Conservation (phyloP, 2,888 invertebrate species). For the Torymus tubicola region DNA sequence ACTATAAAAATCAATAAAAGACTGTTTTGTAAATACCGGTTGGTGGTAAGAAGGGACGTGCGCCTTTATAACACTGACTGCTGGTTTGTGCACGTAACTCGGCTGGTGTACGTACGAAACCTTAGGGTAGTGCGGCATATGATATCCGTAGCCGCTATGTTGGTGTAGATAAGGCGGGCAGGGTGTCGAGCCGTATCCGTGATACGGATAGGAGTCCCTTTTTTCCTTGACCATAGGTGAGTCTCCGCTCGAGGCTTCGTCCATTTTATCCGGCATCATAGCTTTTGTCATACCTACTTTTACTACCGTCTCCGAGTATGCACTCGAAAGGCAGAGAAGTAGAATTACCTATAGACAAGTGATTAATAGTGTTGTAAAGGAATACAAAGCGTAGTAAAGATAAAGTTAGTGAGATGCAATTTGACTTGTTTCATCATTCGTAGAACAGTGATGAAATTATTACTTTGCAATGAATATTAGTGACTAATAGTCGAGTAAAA, state of each 20-base stretch:
- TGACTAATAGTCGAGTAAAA: no score
- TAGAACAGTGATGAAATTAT: no score
- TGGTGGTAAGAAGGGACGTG: conserved; percentile 10
- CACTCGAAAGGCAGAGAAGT: conserved; percentile 69
- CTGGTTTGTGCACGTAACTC: conserved; percentile 54
- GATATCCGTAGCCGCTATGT: conserved; percentile 48
- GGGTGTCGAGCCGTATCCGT: conserved; percentile 60
- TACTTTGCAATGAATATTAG: no score
- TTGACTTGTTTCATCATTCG: no score
- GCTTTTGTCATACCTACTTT: conserved; percentile 61
- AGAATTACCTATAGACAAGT: conserved; percentile 64
- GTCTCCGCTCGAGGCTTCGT: conserved; percentile 54
- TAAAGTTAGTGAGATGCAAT: no score
- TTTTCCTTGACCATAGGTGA: conserved; percentile 64
- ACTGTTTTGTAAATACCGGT: no score
- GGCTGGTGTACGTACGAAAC: conserved; percentile 64
- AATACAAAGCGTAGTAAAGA: no score
- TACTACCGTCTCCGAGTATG: conserved; percentile 63
- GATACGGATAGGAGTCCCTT: conserved; percentile 63
- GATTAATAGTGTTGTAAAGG: no score
- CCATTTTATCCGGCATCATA: conserved; percentile 55
- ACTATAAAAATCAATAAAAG: no score
- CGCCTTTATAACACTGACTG: conserved; percentile 37
- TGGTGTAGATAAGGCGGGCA: conserved; percentile 67
- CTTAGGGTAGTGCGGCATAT: conserved; percentile 51